These are phyloP conservation scores for Stigmatopora argus DNA, from an alignment of 2,113 vertebrate genomes.

Conservation along the genomic window DNA sequence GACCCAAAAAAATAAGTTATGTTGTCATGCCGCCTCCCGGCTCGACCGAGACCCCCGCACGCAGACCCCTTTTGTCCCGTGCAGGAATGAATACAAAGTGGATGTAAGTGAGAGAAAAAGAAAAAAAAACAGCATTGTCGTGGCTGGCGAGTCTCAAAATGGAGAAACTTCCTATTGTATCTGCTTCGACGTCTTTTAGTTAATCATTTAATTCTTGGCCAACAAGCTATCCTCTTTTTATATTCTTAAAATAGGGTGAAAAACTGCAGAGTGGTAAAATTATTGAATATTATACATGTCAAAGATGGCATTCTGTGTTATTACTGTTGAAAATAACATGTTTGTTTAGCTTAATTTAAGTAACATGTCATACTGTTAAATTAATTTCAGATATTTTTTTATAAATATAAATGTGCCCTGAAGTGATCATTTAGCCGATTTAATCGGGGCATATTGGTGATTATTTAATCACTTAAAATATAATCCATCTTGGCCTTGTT, in stretches of 20 bases:
- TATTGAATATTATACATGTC: neutral
- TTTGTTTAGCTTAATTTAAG: too few relatives aligned
- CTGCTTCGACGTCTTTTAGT: neutral
- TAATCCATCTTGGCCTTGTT: too few relatives aligned
- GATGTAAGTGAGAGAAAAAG: slow-evolving; percentile 60
- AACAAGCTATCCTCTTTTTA: neutral
- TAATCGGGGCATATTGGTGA: too few relatives aligned
- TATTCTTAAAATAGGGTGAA: neutral
- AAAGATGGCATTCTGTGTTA: neutral
- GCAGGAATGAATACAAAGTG: slow-evolving; percentile 79
- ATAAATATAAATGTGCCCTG: too few relatives aligned
- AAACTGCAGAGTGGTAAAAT: too few relatives aligned
- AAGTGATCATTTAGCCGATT: too few relatives aligned
- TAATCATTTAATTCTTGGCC: neutral
- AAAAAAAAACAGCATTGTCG: slow-evolving; percentile 12
- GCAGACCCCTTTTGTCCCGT: slow-evolving; percentile 53
- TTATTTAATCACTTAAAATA: too few relatives aligned
- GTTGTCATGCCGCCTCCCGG: slow-evolving; percentile 81
- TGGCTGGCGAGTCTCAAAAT: neutral
- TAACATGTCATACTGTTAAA: too few relatives aligned
- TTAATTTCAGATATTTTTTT: too few relatives aligned
- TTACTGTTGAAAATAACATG: too few relatives aligned
- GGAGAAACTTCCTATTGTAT: neutral
- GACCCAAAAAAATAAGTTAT: slow-evolving; percentile 63
- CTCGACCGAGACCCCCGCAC: slow-evolving; percentile 73